Evolutionary conservation across 2,797 vertebrate genomes (phyloP), one percentile per base, ranked within the genome.

Genomic region (Coilia nasus): DNA sequence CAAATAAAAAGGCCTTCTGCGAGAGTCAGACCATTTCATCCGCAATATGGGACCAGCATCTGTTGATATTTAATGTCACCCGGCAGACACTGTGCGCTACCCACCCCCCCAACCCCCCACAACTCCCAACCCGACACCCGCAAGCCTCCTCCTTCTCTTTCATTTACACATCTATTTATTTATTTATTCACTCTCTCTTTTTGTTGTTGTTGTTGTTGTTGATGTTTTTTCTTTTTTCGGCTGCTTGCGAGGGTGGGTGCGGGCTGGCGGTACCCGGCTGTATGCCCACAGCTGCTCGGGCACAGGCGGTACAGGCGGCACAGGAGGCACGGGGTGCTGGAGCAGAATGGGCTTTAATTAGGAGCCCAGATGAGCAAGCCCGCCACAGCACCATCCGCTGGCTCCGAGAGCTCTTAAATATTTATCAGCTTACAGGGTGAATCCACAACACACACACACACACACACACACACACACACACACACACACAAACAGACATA

Each of bases 61-160:
- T 92, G 91, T 86, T 86, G 88, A 90, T 90, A 90, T 90, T 90
- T 91, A 90, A 92, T 91, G 91, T 91, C 91, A 91, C 89, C 89
- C 90, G 85, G 91, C 91, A 90, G 89, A 91, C 88, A 86, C 85
- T 84, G 90, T 83, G 87, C 84, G 84, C 84, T 86, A 80, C 87
- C 35, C 64, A 14, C 64, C 28, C 28, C 25, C 64, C 59, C 46
- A 21, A 41, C 80, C 59, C n/a, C 50, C 71, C 46, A n/a, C 25
- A 1, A 31, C 64, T 11, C 64, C 25, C 64, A 6, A 21, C 67
- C 67, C 31, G 46, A 75, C 35, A 46, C 64, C 46, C 35, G 23
- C 80, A 6, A 62, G 83, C 82, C 86, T 84, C 54, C 11, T 31
- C 67, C 81, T 35, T 85, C 82, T 6, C 78, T 84, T 59, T 84